Conservation (phyloP, 2,113 vertebrate genomes). For the Crocuta crocuta region DNA sequence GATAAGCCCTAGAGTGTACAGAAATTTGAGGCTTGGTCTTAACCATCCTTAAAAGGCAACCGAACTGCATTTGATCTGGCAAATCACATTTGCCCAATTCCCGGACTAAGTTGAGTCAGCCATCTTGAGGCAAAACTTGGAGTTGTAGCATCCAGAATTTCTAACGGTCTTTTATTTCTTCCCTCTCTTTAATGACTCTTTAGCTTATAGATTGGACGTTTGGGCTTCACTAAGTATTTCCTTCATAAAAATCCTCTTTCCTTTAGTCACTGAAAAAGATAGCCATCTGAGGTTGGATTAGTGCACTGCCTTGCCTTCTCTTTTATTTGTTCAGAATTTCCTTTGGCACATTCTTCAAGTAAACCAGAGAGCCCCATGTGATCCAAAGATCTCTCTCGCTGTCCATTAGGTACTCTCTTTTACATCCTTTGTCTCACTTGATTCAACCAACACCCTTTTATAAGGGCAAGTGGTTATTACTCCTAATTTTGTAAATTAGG, state of each 20-base stretch:
- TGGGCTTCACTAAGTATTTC: neutral
- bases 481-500: neutral
- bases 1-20: neutral
- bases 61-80: neutral
- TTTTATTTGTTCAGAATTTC: constrained; percentile 12
- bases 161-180: neutral
- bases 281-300: neutral
- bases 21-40: constrained; percentile 40
- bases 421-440: neutral
- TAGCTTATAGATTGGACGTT: neutral
- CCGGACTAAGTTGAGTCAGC: neutral
- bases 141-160: neutral
- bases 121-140: neutral
- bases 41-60: constrained; percentile 5
- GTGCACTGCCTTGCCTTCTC: neutral
- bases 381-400: neutral
- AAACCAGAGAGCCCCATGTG: neutral
- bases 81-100: neutral
- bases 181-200: neutral
- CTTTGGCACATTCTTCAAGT: neutral
- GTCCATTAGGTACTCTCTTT: neutral
- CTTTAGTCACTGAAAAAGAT: constrained; percentile 8
- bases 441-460: neutral
- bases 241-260: neutral
- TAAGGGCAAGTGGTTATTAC: neutral